phyloP scores from a whole-genome alignment of 2,113 vertebrate species.

The Eretmochelys imbricata region DNA sequence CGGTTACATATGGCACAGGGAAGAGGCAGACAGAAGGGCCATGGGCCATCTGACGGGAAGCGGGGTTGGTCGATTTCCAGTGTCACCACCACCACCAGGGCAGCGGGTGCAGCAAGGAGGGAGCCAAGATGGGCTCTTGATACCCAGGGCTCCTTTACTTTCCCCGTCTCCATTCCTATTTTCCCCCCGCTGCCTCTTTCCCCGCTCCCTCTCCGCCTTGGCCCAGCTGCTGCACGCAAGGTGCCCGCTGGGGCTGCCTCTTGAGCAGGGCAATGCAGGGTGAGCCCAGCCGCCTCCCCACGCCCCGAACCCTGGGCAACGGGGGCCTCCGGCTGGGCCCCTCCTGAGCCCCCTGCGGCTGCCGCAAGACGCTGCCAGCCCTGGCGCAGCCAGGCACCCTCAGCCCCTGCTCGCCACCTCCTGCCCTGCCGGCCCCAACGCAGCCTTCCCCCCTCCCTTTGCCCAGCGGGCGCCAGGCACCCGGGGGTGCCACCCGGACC shows the following conservation, averaged over 20 bases:
- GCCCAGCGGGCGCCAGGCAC: no score
- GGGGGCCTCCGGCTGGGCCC: neutral
- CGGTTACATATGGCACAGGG: neutral
- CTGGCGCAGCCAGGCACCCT: conserved; percentile 9
- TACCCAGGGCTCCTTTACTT: no score
- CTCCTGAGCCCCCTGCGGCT: neutral
- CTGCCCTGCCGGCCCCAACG: neutral
- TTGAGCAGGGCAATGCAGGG: no score
- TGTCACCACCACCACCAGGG: neutral
- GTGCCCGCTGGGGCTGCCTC: no score
- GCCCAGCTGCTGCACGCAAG: no score
- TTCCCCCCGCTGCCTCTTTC: neutral
- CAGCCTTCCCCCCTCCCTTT: neutral
- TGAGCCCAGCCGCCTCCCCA: neutral
- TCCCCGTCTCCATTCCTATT: no score
- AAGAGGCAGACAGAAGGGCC: neutral
- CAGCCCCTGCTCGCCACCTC: neutral
- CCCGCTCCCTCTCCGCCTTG: neutral
- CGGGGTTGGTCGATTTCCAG: neutral
- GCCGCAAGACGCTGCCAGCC: conserved; percentile 30
- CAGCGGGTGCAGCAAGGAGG: neutral
- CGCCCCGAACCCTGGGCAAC: neutral
- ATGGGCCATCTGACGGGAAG: neutral
- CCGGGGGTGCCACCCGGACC: no score
- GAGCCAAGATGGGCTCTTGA: neutral